Percentiles rank a stretch among this genome's conserved stretches.
phyloP scores from a whole-genome alignment of 2,113 vertebrate genomes.

The Lampris megalopsis region DNA sequence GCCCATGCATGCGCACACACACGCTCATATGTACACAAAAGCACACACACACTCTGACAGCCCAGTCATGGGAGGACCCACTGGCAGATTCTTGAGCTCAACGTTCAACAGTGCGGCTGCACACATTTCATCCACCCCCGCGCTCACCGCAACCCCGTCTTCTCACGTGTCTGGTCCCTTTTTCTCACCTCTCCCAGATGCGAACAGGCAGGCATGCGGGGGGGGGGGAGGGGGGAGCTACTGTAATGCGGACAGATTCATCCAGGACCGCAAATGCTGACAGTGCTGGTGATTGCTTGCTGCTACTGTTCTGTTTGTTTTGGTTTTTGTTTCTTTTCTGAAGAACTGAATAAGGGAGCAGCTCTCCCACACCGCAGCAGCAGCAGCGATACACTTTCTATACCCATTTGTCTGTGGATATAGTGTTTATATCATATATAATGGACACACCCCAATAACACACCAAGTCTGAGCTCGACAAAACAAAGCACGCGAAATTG shows the following conservation, averaged over 20 bases:
- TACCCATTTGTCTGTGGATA: too few relatives aligned
- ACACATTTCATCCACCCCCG: conserved; percentile 58
- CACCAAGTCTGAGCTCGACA: too few relatives aligned
- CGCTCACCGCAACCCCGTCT: not conserved
- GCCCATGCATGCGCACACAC: conserved; percentile 17
- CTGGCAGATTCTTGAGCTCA: conserved; percentile 57
- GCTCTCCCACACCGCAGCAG: conserved; percentile 12
- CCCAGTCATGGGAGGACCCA: conserved; percentile 73
- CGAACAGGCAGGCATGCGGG: conserved; percentile 66
- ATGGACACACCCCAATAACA: too few relatives aligned
- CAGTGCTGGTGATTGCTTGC: conserved; percentile 51
- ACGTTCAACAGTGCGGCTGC: conserved; percentile 39
- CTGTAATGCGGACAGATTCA: conserved; percentile 81
- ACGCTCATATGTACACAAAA: conserved; percentile 2
- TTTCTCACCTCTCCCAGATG: conserved; percentile 57
- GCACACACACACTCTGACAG: conserved; percentile 8
- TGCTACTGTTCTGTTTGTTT: conserved; percentile 43
- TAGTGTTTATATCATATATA: too few relatives aligned
- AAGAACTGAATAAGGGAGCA: conserved; percentile 16
- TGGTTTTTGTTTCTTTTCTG: conserved; percentile 1
- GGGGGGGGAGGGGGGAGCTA: conserved; percentile 79
- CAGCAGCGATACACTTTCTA: too few relatives aligned
- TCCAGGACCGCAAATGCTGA: conserved; percentile 82
- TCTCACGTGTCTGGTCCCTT: conserved; percentile 29
- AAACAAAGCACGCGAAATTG: too few relatives aligned